Percentiles rank a stretch among this genome's conserved stretches.
Conservation (phyloP, 1,140 invertebrate genomes). For the Achroia grisella region DNA sequence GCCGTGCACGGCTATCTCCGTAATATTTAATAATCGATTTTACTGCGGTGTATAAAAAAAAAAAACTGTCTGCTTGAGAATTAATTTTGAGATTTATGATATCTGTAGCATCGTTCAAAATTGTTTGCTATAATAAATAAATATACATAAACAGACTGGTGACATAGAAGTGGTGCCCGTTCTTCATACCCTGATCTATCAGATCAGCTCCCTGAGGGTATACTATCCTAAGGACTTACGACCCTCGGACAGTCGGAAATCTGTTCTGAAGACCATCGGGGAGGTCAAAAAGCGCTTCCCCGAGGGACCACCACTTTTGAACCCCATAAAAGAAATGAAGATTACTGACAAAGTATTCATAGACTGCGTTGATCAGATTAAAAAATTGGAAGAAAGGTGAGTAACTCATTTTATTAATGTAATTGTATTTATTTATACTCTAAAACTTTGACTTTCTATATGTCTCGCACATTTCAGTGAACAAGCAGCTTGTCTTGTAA, state of each 20-base stretch:
- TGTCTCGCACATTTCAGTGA: too few species aligned
- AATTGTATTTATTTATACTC: too few species aligned
- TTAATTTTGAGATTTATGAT: constrained; percentile 20
- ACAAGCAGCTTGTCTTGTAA: too few species aligned
- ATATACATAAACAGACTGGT: constrained; percentile 72
- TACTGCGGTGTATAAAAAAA: too few species aligned
- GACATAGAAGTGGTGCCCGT: constrained; percentile 94
- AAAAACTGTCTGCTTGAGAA: too few species aligned
- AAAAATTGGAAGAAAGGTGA: constrained; percentile 85
- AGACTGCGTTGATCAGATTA: constrained; percentile 87
- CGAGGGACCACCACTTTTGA: constrained; percentile 88
- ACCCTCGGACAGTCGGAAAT: constrained; percentile 86
- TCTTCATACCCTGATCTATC: constrained; percentile 85
- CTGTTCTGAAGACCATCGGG: constrained; percentile 90
- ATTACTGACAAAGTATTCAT: constrained; percentile 90
- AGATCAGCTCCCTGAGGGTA: constrained; percentile 92
- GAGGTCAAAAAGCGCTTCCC: constrained; percentile 94
- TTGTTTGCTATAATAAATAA: too few species aligned
- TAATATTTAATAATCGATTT: too few species aligned
- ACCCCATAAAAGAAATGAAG: constrained; percentile 97
- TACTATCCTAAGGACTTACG: constrained; percentile 94
- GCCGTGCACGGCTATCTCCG: too few species aligned
- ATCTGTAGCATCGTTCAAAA: not conserved
- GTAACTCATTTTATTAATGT: too few species aligned
- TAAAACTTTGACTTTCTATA: too few species aligned